Evolutionary conservation across 2,797 vertebrate genomes (phyloP).

Genomic region (Vipera latastei): DNA sequence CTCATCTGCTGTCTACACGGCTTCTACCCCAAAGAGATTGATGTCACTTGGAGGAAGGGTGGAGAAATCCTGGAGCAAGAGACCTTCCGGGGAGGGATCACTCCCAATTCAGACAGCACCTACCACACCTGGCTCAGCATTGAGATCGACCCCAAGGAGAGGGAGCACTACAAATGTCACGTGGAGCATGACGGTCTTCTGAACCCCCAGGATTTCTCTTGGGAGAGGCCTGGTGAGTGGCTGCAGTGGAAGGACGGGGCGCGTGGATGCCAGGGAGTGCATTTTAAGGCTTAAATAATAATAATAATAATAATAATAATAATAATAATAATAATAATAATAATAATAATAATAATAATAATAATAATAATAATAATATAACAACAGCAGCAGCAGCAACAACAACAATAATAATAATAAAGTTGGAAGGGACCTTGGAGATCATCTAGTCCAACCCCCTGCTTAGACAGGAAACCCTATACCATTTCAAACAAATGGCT

Average conservation of each 20-base stretch:
- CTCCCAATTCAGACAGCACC: conserved; percentile 8
- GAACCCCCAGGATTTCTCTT: neutral
- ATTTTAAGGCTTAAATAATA: neutral
- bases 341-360: too few relatives aligned
- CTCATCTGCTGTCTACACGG: neutral
- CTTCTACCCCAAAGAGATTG: conserved; percentile 2
- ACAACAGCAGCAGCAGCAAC: too few relatives aligned
- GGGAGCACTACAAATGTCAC: neutral
- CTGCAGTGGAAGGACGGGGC: neutral
- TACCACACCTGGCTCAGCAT: neutral
- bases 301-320: too few relatives aligned
- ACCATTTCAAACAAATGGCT: too few relatives aligned
- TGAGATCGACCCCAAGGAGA: neutral
- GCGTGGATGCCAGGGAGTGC: neutral
- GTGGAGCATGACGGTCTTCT: neutral
- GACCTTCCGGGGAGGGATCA: neutral
- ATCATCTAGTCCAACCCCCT: too few relatives aligned
- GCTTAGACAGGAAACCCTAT: too few relatives aligned
- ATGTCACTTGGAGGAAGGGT: neutral
- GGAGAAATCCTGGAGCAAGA: neutral
- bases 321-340: too few relatives aligned
- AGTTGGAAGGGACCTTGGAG: too few relatives aligned
- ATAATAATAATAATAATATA: too few relatives aligned
- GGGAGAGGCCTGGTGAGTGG: neutral
- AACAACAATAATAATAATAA: too few relatives aligned